A percentile compares a stretch with the other conserved stretches of the same genome.
These are phyloP conservation scores for Psilanteris sp. DNA, from an alignment of 1,140 invertebrate species.

Conservation along the genomic window DNA sequence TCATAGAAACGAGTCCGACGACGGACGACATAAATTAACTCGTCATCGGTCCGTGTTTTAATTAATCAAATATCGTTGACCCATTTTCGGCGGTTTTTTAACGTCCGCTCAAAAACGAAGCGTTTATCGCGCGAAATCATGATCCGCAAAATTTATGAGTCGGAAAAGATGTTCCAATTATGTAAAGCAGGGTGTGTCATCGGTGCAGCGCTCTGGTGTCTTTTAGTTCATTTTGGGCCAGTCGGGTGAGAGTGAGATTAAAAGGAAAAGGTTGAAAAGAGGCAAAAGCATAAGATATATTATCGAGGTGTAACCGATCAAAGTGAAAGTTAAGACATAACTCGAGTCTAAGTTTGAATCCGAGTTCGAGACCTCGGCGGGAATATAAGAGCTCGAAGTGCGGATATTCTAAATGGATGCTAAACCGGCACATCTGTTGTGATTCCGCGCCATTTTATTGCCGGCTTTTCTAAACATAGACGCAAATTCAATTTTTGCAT, in stretches of 20 bases:
- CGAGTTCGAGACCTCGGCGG: constrained; percentile 55
- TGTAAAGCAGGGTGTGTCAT: constrained; percentile 50
- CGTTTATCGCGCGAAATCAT: no score
- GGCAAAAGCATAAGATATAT: constrained; percentile 61
- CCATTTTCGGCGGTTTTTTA: no score
- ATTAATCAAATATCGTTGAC: no score
- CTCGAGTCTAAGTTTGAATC: constrained; percentile 61
- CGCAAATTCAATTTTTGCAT: constrained; percentile 41
- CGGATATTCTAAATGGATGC: constrained; percentile 66
- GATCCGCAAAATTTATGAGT: background rate
- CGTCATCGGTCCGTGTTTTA: no score
- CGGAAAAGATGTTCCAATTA: constrained; percentile 22
- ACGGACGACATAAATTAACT: no score
- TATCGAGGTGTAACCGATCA: constrained; percentile 59
- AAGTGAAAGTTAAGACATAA: constrained; percentile 72
- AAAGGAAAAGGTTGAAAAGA: constrained; percentile 59
- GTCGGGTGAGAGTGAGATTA: constrained; percentile 51
- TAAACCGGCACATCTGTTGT: constrained; percentile 57
- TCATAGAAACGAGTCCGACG: no score
- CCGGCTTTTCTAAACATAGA: constrained; percentile 42
- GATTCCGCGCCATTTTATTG: constrained; percentile 42
- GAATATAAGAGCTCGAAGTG: constrained; percentile 66
- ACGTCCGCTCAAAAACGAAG: no score
- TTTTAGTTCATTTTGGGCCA: constrained; percentile 42
- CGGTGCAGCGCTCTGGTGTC: constrained; percentile 31